Evolutionary conservation across 2,797 vertebrate species (phyloP), one percentile per base, ranked within the genome.

Genomic region (Cossypha polioptera): DNA sequence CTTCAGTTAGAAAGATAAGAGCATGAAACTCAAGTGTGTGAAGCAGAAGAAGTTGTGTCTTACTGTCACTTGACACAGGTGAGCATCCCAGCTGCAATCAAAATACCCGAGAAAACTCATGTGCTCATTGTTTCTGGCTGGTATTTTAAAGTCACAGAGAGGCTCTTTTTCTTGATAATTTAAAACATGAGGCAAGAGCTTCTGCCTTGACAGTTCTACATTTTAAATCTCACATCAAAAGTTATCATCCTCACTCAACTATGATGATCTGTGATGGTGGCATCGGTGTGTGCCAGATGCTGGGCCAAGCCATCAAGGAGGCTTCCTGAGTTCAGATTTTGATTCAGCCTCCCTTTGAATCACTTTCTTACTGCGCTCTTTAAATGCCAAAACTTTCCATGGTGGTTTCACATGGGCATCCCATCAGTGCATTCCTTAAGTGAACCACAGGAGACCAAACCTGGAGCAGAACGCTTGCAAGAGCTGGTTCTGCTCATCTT

Each of bases 381-480:
- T 42, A 47, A 90, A 55, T 35, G 35, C 72, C 54, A 75, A 3
- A 77, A 42, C 61, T 80, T 77, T n/a, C 38, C 1, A 0, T 13
- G n/a, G 25, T 62, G 66, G 29, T 81, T 93, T 47, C 35, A 8
- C 6, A 4, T 54, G n/a, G 35, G 38, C 2, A 1, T 48, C 51
- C n/a, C 66, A 16, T 43, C 43, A 20, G 16, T 10, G 14, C 21
- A 9, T 28, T 24, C 2, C 1, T 50, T 22, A 24, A 54, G 54
- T 28, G 65, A 92, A 45, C 24, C 61, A 20, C 33, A 8, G n/a
- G 40, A 61, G 66, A 45, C 29, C 6, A 2, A 69, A 54, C 19
- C 16, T 14, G 36, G 42, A 72, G 42, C 54, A 10, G 9, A n/a
- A 16, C 0, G 0, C n/a, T 43, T 55, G 31, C 3, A 7, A n/a